Evolutionary conservation across 1,140 invertebrate species (phyloP).

Genomic region (Belonocnema kinseyi): DNA sequence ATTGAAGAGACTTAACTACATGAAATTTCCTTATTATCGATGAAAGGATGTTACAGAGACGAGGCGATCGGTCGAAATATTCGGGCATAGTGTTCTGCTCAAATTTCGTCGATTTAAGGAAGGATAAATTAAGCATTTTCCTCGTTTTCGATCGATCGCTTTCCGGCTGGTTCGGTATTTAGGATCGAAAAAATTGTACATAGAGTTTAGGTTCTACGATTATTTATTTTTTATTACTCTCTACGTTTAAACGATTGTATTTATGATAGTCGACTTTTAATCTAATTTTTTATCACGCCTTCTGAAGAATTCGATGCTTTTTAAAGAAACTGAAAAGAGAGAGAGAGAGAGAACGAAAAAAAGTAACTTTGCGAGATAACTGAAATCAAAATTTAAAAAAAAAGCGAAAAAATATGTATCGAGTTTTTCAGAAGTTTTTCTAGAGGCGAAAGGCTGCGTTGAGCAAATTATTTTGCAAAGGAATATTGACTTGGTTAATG

Average conservation of each 20-base stretch:
- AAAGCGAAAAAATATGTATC: not conserved
- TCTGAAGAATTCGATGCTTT: conserved; percentile 10
- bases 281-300: conserved; percentile 35
- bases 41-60: not conserved
- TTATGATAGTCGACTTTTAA: conserved; percentile 47
- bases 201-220: conserved; percentile 55
- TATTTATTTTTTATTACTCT: conserved; percentile 65
- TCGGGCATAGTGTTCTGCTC: conserved; percentile 5
- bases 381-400: conserved; percentile 14
- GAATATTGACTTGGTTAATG: conserved; percentile 41
- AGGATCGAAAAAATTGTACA: conserved; percentile 53
- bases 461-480: conserved; percentile 33
- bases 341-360: conserved; percentile 31
- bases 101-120: conserved; percentile 22
- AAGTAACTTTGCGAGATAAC: not conserved
- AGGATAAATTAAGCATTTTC: conserved; percentile 25
- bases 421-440: conserved; percentile 8
- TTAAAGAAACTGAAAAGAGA: not conserved
- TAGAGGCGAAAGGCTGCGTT: conserved; percentile 33
- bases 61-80: conserved; percentile 24
- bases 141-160: conserved; percentile 34
- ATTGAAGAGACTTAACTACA: not conserved
- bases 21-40: conserved; percentile 7
- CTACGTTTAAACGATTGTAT: conserved; percentile 58
- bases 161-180: conserved; percentile 13